Evolutionary conservation across 2,113 vertebrate genomes (phyloP).

Genomic region (Actenoides hombroni): DNA sequence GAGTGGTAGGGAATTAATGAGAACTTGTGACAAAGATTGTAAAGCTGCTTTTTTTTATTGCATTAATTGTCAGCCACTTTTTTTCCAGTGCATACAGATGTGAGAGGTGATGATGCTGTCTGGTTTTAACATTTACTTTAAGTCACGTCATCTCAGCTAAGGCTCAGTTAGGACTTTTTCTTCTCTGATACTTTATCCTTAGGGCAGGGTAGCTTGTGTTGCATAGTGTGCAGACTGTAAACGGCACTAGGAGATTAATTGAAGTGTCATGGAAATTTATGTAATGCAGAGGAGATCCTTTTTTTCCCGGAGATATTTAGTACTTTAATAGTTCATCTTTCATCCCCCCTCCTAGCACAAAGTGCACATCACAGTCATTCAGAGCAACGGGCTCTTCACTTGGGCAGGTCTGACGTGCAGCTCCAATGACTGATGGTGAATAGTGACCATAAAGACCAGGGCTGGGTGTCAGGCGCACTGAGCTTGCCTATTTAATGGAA

Average conservation of each 20-base stretch:
- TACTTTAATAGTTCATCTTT: conserved; percentile 37
- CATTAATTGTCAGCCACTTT: not conserved
- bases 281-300: not conserved
- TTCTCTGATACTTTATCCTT: not conserved
- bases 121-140: not conserved
- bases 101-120: not conserved
- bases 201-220: not conserved
- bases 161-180: not conserved
- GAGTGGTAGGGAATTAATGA: conserved; percentile 25
- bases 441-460: conserved; percentile 30
- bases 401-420: conserved; percentile 41
- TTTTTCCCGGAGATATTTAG: not conserved
- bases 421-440: conserved; percentile 53
- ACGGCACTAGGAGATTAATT: not conserved
- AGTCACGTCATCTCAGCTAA: not conserved
- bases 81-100: not conserved
- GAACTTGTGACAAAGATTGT: conserved; percentile 43
- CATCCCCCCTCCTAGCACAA: not conserved
- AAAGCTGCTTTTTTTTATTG: conserved; percentile 8
- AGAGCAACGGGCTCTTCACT: not conserved
- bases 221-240: not conserved
- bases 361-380: not conserved
- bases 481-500: conserved; percentile 61
- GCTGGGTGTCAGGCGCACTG: conserved; percentile 3
- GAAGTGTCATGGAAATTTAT: conserved; percentile 22